phyloP scores from a whole-genome alignment of 2,888 invertebrate genomes.

The Zaprionus lineosus region DNA sequence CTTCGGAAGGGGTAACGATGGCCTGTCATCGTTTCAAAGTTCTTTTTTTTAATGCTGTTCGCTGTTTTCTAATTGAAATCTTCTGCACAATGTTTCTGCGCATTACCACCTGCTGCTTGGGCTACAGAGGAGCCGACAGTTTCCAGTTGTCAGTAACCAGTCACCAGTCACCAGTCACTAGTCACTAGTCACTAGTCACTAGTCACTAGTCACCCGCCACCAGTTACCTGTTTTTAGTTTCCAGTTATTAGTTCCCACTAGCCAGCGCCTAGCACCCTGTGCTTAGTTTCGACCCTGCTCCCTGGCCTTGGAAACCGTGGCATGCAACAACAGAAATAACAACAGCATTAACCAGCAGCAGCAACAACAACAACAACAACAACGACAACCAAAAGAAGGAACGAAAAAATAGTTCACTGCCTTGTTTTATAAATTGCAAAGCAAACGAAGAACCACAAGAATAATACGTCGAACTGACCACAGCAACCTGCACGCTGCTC shows the following conservation, averaged over 20 bases:
- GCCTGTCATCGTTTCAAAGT: constrained; percentile 62
- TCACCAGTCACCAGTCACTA: too few species aligned
- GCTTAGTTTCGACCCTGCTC: constrained; percentile 17
- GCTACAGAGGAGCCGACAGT: constrained; percentile 36
- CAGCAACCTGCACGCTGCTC: constrained; percentile 22
- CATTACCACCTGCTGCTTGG: constrained; percentile 71
- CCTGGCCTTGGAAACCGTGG: constrained; percentile 15
- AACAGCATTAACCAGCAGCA: neutral
- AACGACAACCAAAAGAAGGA: neutral
- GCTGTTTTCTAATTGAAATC: constrained; percentile 71
- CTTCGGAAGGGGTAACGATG: constrained; percentile 63
- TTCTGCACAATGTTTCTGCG: constrained; percentile 74
- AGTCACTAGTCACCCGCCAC: too few species aligned
- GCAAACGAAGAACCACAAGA: constrained; percentile 43
- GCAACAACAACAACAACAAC: constrained; percentile 4
- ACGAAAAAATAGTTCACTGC: constrained; percentile 43
- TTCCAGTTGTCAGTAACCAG: constrained; percentile 16
- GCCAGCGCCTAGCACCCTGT: constrained; percentile 7
- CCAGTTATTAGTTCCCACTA: constrained; percentile 1
- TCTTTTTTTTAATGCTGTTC: constrained; percentile 25
- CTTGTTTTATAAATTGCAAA: constrained; percentile 55
- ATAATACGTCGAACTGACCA: constrained; percentile 60
- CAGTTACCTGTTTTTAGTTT: too few species aligned
- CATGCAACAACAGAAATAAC: constrained; percentile 27
- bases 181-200: too few species aligned